phyloP scores from a whole-genome alignment of 2,113 vertebrate species.

The Syngnathus scovelli region DNA sequence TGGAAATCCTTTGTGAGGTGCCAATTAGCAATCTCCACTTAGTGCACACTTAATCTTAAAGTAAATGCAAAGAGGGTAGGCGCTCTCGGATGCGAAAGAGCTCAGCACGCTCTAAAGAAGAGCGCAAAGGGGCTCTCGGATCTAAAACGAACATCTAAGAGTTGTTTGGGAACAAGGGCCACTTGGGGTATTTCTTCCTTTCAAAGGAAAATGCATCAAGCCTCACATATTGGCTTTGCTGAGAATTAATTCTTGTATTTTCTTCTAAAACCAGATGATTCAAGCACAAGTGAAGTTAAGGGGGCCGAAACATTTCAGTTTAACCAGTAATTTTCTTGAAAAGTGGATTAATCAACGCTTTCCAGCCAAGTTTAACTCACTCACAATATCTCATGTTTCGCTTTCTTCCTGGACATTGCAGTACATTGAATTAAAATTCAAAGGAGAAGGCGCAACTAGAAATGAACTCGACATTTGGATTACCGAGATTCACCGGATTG shows the following conservation, averaged over 20 bases:
- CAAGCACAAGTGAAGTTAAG: slow-evolving; percentile 21
- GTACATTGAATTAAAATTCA: too few relatives aligned
- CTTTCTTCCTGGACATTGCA: too few relatives aligned
- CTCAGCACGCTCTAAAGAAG: slow-evolving; percentile 23
- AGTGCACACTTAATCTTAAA: slow-evolving; percentile 32
- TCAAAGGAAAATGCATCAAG: slow-evolving; percentile 57
- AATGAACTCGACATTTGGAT: too few relatives aligned
- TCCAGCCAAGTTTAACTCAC: too few relatives aligned
- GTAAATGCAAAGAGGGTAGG: not conserved
- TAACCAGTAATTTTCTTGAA: slow-evolving; percentile 44
- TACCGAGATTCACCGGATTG: too few relatives aligned
- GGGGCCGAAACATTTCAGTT: slow-evolving; percentile 47
- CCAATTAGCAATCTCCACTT: slow-evolving; percentile 61
- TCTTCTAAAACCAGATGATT: slow-evolving; percentile 21
- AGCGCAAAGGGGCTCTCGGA: slow-evolving; percentile 27
- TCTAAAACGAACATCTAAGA: slow-evolving; percentile 30
- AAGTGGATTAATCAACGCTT: too few relatives aligned
- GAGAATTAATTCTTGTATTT: slow-evolving; percentile 38
- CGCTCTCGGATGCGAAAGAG: slow-evolving; percentile 34
- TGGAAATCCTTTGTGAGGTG: slow-evolving; percentile 52
- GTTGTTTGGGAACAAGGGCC: slow-evolving; percentile 26
- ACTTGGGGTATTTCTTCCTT: slow-evolving; percentile 48
- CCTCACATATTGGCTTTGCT: slow-evolving; percentile 54
- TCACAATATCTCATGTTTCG: too few relatives aligned
- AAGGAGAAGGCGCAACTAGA: too few relatives aligned